Conservation (phyloP, 2,797 vertebrate genomes). For the Ceyx erithaca region DNA sequence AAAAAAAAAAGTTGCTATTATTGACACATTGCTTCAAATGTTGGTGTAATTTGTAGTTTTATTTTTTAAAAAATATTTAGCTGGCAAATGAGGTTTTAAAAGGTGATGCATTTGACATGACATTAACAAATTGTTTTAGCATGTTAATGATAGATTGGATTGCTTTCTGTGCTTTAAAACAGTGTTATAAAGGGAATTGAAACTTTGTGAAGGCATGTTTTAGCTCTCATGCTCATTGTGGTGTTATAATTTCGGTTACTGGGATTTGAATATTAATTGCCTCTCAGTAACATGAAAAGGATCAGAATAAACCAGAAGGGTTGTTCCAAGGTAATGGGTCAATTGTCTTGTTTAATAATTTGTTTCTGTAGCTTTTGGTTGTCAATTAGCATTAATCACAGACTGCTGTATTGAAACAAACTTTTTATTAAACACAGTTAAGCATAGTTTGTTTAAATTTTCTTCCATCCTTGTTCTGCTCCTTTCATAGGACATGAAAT, state of each 20-base stretch:
- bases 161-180: not conserved
- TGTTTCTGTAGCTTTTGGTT: not conserved
- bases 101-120: not conserved
- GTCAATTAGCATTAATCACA: not conserved
- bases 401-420: not conserved
- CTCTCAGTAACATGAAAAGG: not conserved
- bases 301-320: not conserved
- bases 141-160: not conserved
- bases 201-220: not conserved
- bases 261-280: not conserved
- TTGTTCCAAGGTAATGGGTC: not conserved
- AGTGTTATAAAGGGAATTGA: not conserved
- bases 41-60: not conserved
- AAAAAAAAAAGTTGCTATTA: not conserved
- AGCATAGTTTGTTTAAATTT: not conserved
- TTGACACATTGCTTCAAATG: not conserved
- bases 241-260: not conserved
- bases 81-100: not conserved
- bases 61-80: not conserved
- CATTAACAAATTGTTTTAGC: not conserved
- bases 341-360: not conserved
- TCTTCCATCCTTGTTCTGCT: not conserved
- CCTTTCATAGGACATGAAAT: not conserved
- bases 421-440: not conserved
- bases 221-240: not conserved